phyloP scores from a whole-genome alignment of 2,113 vertebrate genomes.

The Entelurus aequoreus region DNA sequence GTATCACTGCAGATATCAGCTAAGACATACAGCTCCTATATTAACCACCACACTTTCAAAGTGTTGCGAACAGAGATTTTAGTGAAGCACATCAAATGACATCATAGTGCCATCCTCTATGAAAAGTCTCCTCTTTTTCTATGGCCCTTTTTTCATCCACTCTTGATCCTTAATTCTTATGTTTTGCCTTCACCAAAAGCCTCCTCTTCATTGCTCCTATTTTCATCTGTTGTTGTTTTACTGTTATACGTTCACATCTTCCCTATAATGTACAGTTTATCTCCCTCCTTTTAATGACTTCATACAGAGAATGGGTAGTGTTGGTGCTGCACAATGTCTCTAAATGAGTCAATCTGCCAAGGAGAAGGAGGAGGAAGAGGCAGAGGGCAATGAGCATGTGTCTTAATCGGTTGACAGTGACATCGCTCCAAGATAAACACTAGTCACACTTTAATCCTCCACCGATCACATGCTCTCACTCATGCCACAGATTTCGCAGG shows the following conservation, averaged over 20 bases:
- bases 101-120: constrained; percentile 20
- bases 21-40: neutral
- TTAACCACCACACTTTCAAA: neutral
- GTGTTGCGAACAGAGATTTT: neutral
- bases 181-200: constrained; percentile 20
- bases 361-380: constrained; percentile 15
- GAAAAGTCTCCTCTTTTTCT: neutral
- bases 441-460: constrained; percentile 38
- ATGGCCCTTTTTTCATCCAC: constrained; percentile 25
- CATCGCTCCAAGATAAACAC: constrained; percentile 23
- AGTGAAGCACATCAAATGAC: constrained; percentile 21
- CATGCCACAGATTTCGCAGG: constrained; percentile 1
- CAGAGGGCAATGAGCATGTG: constrained; percentile 37
- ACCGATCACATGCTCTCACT: constrained; percentile 12
- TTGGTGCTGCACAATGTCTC: constrained; percentile 30
- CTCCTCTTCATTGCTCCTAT: constrained; percentile 13
- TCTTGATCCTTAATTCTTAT: constrained; percentile 20
- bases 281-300: constrained; percentile 1
- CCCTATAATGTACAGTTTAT: constrained; percentile 1
- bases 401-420: constrained; percentile 43
- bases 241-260: constrained; percentile 18
- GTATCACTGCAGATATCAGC: neutral
- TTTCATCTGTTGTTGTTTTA: constrained; percentile 17
- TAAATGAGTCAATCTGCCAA: constrained; percentile 50
- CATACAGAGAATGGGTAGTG: constrained; percentile 42